Percentiles rank a stretch among this genome's conserved stretches.
These are phyloP conservation scores for Spilogale gracilis DNA, from an alignment of 2,113 vertebrate genomes.

Conservation along the genomic window DNA sequence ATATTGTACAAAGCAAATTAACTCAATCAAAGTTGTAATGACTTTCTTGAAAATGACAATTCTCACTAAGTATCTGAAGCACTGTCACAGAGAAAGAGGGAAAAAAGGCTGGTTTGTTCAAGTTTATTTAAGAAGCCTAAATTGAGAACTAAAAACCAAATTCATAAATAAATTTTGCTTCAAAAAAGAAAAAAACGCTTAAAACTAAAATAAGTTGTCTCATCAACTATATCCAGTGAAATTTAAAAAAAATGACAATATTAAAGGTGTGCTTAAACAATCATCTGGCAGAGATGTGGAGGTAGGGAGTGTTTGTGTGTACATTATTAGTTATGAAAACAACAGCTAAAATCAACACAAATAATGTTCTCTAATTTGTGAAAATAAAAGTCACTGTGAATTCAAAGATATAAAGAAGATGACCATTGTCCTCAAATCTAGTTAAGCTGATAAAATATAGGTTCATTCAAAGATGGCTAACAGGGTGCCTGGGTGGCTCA, in stretches of 20 bases:
- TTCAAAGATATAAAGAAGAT: neutral
- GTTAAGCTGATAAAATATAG: neutral
- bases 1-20: neutral
- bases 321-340: neutral
- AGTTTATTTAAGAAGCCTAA: neutral
- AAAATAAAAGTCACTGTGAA: neutral
- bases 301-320: neutral
- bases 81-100: neutral
- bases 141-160: neutral
- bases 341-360: neutral
- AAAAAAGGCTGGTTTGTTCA: neutral
- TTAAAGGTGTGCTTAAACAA: neutral
- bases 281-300: neutral
- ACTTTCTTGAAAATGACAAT: neutral
- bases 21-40: neutral
- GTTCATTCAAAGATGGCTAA: neutral
- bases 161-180: neutral
- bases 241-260: neutral
- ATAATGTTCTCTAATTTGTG: neutral
- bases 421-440: neutral
- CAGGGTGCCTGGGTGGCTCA: too few relatives aligned
- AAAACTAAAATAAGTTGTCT: neutral
- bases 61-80: neutral
- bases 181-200: neutral
- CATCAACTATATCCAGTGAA: neutral